Evolutionary conservation across 2,888 invertebrate species (phyloP).

Genomic region (Erebia palarica): DNA sequence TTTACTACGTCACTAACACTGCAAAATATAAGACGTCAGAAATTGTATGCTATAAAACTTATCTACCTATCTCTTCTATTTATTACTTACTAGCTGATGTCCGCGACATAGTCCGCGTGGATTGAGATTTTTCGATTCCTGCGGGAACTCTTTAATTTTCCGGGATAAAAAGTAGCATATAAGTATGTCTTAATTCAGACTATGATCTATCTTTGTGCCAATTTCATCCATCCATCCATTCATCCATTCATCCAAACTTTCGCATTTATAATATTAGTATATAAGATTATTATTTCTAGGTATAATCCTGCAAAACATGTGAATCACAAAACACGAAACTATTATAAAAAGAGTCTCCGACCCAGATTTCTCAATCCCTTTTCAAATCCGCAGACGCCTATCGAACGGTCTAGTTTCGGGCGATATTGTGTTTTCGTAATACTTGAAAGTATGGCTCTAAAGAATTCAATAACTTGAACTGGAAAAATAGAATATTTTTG

Average conservation of each 20-base stretch:
- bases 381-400: slow-evolving; percentile 31
- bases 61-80: slow-evolving; percentile 4
- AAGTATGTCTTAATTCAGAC: too few relatives aligned
- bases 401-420: slow-evolving; percentile 36
- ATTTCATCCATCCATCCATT: too few relatives aligned
- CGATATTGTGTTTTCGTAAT: slow-evolving; percentile 35
- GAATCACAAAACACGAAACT: slow-evolving; percentile 29
- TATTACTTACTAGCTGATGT: too few relatives aligned
- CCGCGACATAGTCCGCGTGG: too few relatives aligned
- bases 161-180: too few relatives aligned
- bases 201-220: too few relatives aligned
- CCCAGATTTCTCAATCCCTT: slow-evolving; percentile 33
- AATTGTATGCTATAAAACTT: neutral
- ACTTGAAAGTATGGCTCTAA: slow-evolving; percentile 24
- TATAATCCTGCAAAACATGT: slow-evolving; percentile 12
- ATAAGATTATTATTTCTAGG: neutral
- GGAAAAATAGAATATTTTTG: slow-evolving; percentile 17
- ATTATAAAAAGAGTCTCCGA: slow-evolving; percentile 34
- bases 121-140: too few relatives aligned
- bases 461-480: slow-evolving; percentile 28
- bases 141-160: too few relatives aligned
- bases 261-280: too few relatives aligned
- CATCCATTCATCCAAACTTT: too few relatives aligned
- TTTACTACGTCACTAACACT: neutral
- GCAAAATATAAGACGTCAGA: neutral